A percentile compares a stretch with the other conserved stretches of the same genome.
Conservation (phyloP, 2,113 vertebrate species). For the Alaudala cheleensis region DNA sequence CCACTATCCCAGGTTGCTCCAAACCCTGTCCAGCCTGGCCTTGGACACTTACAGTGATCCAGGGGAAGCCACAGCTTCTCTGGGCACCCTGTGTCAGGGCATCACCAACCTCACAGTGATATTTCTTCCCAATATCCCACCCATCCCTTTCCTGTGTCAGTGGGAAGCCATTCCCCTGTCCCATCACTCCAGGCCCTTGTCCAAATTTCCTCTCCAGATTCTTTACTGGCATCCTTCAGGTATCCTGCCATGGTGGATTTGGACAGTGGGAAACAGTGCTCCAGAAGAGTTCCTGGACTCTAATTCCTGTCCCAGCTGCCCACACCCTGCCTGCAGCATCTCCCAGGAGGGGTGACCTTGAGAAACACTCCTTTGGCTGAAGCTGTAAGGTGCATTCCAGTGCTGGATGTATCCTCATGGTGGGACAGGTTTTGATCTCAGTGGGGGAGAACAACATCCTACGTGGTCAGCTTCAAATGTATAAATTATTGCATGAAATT, state of each 20-base stretch:
- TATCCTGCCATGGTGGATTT: neutral
- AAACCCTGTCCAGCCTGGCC: accelerated
- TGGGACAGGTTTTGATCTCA: neutral
- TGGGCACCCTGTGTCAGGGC: neutral
- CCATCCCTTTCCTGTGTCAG: neutral
- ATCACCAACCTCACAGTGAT: accelerated
- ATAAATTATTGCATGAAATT: neutral
- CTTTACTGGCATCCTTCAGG: neutral
- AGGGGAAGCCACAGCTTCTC: neutral
- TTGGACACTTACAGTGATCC: neutral
- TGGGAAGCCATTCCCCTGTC: neutral
- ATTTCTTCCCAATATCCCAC: neutral
- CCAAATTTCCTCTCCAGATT: neutral
- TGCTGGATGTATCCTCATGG: neutral
- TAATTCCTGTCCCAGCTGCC: neutral
- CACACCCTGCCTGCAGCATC: neutral
- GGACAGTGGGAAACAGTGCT: neutral
- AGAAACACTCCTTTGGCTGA: neutral
- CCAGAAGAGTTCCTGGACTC: neutral
- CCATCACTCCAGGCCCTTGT: neutral
- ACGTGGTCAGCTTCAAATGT: accelerated
- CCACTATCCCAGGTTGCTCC: neutral
- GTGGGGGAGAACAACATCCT: neutral
- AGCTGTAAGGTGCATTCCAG: neutral
- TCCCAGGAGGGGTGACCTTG: neutral